phyloP scores from a whole-genome alignment of 2,797 vertebrate species.

The Megaceryle alcyon region DNA sequence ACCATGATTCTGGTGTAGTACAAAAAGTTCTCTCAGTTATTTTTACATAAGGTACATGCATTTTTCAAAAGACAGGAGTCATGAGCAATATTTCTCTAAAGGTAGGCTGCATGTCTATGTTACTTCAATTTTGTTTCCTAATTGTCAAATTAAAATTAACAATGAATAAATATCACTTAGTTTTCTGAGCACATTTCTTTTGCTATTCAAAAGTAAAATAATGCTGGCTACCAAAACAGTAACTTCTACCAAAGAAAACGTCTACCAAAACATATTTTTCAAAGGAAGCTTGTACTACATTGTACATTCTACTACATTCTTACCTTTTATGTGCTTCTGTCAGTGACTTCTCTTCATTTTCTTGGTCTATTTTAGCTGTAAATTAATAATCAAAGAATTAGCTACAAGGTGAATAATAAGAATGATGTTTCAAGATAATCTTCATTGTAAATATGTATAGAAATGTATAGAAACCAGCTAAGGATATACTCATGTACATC shows the following conservation, averaged over 20 bases:
- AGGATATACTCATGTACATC: neutral
- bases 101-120: neutral
- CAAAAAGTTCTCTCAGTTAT: neutral
- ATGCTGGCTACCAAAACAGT: neutral
- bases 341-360: slow-evolving; percentile 87
- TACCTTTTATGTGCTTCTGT: slow-evolving; percentile 90
- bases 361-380: slow-evolving; percentile 91
- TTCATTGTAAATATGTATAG: neutral
- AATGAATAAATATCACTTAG: neutral
- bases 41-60: neutral
- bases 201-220: neutral
- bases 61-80: neutral
- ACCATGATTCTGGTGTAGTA: neutral
- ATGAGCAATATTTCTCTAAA: neutral
- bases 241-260: neutral
- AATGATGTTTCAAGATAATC: neutral
- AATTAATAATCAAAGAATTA: slow-evolving; percentile 39
- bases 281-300: neutral
- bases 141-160: neutral
- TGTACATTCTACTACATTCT: slow-evolving; percentile 45
- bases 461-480: neutral
- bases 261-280: neutral
- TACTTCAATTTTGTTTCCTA: neutral
- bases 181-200: neutral
- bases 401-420: neutral